Evolutionary conservation across 2,888 invertebrate species (phyloP).

Genomic region (Caenorhabditis sp.): DNA sequence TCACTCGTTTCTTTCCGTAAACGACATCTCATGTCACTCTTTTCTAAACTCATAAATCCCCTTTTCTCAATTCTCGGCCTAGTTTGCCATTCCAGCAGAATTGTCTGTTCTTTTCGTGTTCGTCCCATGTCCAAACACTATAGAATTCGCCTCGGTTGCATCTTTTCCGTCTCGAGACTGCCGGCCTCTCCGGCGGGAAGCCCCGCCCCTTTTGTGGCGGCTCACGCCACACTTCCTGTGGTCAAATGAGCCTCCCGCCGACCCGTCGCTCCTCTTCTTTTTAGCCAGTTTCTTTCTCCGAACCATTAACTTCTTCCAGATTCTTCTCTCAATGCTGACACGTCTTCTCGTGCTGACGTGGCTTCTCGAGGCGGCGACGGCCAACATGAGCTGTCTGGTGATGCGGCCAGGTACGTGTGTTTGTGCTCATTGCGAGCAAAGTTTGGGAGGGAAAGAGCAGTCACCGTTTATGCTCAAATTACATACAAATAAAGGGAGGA

Average conservation of each 20-base stretch:
- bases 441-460: constrained; percentile 24
- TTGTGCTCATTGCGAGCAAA: constrained; percentile 20
- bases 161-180: constrained; percentile 18
- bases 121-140: constrained; percentile 17
- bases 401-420: constrained; percentile 55
- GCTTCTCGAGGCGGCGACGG: constrained; percentile 14
- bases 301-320: too few species aligned
- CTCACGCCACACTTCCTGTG: constrained; percentile 56
- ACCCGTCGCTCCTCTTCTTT: constrained; percentile 1
- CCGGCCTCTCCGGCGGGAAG: too few species aligned
- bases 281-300: constrained; percentile 10
- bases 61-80: background rate
- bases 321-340: constrained; percentile 21
- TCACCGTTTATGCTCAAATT: constrained; percentile 52
- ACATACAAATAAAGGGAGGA: constrained; percentile 16
- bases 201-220: constrained; percentile 45
- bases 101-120: constrained; percentile 39
- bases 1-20: background rate
- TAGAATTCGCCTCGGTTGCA: constrained; percentile 9
- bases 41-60: background rate
- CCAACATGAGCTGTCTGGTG: constrained; percentile 55
- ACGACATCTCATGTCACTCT: background rate
- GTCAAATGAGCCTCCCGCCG: constrained; percentile 33
- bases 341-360: constrained; percentile 28
- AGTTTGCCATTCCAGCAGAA: constrained; percentile 25